phyloP scores from a whole-genome alignment of 2,113 vertebrate species.

The Anthoscopus minutus region DNA sequence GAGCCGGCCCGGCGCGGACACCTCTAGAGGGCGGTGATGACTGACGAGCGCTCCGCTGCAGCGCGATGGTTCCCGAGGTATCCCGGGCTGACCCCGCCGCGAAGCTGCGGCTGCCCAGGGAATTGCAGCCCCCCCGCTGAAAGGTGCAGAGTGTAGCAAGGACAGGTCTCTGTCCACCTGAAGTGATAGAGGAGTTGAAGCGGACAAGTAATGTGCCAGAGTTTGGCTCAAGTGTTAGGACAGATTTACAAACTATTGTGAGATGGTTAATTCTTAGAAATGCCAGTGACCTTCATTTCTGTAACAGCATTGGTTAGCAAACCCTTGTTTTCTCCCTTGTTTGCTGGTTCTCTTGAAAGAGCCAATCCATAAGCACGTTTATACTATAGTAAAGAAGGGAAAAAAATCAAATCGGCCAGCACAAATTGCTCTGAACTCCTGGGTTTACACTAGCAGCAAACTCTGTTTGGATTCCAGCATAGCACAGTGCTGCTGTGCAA shows the following conservation, averaged over 20 bases:
- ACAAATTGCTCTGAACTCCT: neutral
- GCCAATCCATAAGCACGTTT: neutral
- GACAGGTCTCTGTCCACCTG: neutral
- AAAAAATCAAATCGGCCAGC: neutral
- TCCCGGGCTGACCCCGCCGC: neutral
- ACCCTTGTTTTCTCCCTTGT: neutral
- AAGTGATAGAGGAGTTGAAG: neutral
- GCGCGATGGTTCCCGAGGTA: neutral
- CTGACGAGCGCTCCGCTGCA: neutral
- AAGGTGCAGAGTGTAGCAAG: neutral
- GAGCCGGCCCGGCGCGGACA: no score
- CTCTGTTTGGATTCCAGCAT: neutral
- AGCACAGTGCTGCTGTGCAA: neutral
- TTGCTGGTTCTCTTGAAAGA: neutral
- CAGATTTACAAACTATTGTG: neutral
- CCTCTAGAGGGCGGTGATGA: constrained; percentile 33
- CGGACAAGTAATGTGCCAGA: neutral
- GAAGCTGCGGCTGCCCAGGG: neutral
- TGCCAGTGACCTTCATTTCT: neutral
- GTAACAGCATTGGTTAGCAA: neutral
- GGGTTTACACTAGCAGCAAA: neutral
- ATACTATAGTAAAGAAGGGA: neutral
- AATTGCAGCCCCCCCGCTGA: neutral
- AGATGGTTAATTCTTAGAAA: neutral
- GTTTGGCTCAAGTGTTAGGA: neutral